Conservation (phyloP, 1,140 invertebrate genomes). For the Scaptomyza hsui region DNA sequence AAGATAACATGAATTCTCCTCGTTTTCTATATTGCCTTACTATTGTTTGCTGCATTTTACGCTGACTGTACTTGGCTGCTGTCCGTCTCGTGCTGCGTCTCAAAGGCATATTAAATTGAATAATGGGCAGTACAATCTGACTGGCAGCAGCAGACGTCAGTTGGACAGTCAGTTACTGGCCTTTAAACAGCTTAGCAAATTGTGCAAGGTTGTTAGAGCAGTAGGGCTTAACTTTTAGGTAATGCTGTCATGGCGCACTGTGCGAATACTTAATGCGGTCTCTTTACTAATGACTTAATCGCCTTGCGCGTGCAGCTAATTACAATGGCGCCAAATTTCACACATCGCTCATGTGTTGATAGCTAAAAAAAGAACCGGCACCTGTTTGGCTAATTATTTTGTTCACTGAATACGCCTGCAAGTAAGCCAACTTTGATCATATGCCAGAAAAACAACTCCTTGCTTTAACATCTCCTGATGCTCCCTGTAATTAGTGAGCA, state of each 20-base stretch:
- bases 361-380: constrained; percentile 32
- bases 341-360: constrained; percentile 23
- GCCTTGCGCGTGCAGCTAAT: constrained; percentile 43
- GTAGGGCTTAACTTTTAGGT: constrained; percentile 1
- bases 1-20: no score
- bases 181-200: constrained; percentile 37
- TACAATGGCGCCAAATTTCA: constrained; percentile 35
- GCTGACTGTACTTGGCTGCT: constrained; percentile 48
- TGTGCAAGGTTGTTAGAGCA: constrained; percentile 40
- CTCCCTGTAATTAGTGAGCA: constrained; percentile 46
- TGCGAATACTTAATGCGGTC: constrained; percentile 10
- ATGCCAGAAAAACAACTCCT: constrained; percentile 53
- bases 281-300: constrained; percentile 49
- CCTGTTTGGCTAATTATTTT: constrained; percentile 67
- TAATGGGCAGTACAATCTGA: constrained; percentile 42
- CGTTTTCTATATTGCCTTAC: not conserved
- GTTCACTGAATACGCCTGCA: constrained; percentile 64
- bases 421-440: constrained; percentile 34
- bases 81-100: constrained; percentile 52
- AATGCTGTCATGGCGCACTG: not conserved
- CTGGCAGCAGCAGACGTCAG: constrained; percentile 17
- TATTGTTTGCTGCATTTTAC: constrained; percentile 39
- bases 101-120: constrained; percentile 63
- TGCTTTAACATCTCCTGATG: constrained; percentile 3
- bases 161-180: not conserved